A percentile compares a stretch with the other conserved stretches of the same genome.
Evolutionary conservation across 2,113 vertebrate genomes (phyloP).

Genomic region (Anthoscopus minutus): DNA sequence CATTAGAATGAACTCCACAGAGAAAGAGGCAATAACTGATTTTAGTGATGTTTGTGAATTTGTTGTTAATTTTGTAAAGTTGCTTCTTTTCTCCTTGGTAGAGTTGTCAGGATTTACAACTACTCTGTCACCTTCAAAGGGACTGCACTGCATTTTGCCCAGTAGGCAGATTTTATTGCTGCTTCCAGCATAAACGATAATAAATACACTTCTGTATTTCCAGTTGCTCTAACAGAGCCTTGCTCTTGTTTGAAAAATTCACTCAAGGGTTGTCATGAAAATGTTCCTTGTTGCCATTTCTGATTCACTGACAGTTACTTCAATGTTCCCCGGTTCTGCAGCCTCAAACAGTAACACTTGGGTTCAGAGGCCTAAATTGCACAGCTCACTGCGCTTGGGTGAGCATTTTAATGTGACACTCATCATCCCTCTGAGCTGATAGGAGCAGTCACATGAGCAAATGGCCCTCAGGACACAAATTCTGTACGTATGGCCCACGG

Average conservation of each 20-base stretch:
- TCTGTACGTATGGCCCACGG: rapidly evolving
- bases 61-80: background rate
- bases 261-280: background rate
- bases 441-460: background rate
- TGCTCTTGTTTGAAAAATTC: background rate
- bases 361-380: background rate
- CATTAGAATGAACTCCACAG: background rate
- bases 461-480: background rate
- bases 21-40: background rate
- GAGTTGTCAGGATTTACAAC: background rate
- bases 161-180: constrained; percentile 22
- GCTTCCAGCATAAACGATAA: constrained; percentile 16
- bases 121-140: background rate
- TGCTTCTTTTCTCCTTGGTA: background rate
- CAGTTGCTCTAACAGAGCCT: background rate
- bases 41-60: background rate
- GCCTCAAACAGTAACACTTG: background rate
- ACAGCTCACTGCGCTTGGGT: background rate
- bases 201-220: constrained; percentile 12
- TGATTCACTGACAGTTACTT: background rate
- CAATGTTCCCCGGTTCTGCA: background rate
- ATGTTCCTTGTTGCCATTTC: background rate
- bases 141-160: background rate
- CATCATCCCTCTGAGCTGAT: background rate
- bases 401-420: background rate